These are phyloP conservation scores for Sinocyclocheilus maitianheensis DNA, from an alignment of 2,113 vertebrate genomes.

Conservation along the genomic window DNA sequence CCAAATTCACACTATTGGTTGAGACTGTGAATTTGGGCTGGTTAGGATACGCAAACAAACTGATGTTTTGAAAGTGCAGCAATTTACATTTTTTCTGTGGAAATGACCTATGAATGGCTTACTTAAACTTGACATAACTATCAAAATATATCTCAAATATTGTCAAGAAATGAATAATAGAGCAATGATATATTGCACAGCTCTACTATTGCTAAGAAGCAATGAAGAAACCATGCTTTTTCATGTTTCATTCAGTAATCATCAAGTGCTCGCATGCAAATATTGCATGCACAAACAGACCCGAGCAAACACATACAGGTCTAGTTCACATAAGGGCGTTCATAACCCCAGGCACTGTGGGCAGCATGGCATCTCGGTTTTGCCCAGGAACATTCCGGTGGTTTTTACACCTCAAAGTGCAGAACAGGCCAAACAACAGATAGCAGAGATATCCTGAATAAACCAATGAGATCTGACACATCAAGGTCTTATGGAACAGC, in stretches of 20 bases:
- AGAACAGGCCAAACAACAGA: slow-evolving; percentile 24
- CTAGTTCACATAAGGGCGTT: slow-evolving; percentile 44
- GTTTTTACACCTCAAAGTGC: slow-evolving; percentile 43
- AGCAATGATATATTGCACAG: neutral
- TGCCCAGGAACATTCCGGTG: slow-evolving; percentile 46
- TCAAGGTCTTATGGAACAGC: neutral
- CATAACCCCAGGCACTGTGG: slow-evolving; percentile 33
- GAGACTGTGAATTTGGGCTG: neutral
- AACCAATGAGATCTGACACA: slow-evolving; percentile 41
- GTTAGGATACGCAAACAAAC: neutral
- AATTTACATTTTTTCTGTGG: no score
- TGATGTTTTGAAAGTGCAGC: neutral
- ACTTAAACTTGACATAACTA: no score
- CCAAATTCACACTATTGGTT: neutral
- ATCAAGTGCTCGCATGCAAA: slow-evolving; percentile 14
- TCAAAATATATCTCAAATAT: neutral
- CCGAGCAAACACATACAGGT: slow-evolving; percentile 19
- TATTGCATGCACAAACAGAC: slow-evolving; percentile 27
- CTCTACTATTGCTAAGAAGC: neutral
- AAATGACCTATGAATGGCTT: no score
- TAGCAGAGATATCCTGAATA: neutral
- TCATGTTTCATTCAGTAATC: neutral
- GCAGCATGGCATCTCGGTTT: slow-evolving; percentile 42
- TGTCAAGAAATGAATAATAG: neutral
- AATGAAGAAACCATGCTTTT: neutral